Percentiles rank a stretch among this genome's conserved stretches.
Evolutionary conservation across 1,140 invertebrate genomes (phyloP).

Genomic region (Delia radicum): DNA sequence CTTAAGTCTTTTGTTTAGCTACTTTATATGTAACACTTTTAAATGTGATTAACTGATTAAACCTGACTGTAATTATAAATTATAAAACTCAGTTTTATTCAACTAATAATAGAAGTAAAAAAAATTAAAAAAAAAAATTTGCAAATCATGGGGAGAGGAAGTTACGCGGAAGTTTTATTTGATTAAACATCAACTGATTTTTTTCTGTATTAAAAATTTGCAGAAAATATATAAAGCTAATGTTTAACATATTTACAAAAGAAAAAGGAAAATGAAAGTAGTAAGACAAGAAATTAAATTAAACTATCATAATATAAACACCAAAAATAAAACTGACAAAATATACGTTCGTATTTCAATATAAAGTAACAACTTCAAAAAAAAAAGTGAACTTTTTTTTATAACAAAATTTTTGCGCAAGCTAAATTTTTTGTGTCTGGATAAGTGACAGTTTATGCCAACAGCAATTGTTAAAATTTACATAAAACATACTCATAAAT

Average conservation of each 20-base stretch:
- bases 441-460: background rate
- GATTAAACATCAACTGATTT: background rate
- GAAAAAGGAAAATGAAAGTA: background rate
- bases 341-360: too few species aligned
- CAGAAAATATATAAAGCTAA: background rate
- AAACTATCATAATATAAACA: background rate
- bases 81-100: background rate
- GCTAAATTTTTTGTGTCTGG: too few species aligned
- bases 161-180: conserved; percentile 21
- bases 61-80: background rate
- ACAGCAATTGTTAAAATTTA: background rate
- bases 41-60: background rate
- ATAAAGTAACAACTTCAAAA: too few species aligned
- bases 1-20: background rate
- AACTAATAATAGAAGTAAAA: background rate
- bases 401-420: too few species aligned
- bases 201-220: background rate
- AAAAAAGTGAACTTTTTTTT: too few species aligned
- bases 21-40: too few species aligned
- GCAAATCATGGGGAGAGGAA: conserved; percentile 13
- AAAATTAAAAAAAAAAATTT: background rate
- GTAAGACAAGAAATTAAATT: background rate
- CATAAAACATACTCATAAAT: too few species aligned
- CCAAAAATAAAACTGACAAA: background rate
- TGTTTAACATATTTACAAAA: background rate